A percentile compares a stretch with the other conserved stretches of the same genome.
These are phyloP conservation scores for Notothenia coriiceps DNA, from an alignment of 2,113 vertebrate species.

Conservation along the genomic window DNA sequence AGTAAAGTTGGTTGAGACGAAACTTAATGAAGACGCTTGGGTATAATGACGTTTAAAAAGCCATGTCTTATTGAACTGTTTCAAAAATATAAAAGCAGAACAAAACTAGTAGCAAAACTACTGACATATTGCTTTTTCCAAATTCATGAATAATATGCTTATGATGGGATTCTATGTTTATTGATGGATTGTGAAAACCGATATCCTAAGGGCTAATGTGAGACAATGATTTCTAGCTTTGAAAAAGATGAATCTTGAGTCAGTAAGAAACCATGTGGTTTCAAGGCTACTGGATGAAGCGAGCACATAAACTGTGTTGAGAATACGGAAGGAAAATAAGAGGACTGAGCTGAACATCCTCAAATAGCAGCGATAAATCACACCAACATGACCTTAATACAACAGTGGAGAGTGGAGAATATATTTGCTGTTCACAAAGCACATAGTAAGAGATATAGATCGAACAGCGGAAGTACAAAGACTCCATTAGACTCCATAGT, in stretches of 20 bases:
- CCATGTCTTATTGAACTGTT: not conserved
- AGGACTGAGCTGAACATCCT: conserved; percentile 11
- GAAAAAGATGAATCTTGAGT: conserved; percentile 18
- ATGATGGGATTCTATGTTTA: not conserved
- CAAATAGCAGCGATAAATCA: conserved; percentile 59
- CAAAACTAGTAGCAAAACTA: too few relatives aligned
- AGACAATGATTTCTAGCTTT: conserved; percentile 7
- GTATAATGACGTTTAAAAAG: not conserved
- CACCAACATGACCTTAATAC: conserved; percentile 56
- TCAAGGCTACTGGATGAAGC: conserved; percentile 17
- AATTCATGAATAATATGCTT: not conserved
- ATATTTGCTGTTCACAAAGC: conserved; percentile 28
- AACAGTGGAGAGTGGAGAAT: conserved; percentile 32
- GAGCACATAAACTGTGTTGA: conserved; percentile 22
- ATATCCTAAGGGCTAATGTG: not conserved
- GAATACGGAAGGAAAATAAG: conserved; percentile 23
- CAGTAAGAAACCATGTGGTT: not conserved
- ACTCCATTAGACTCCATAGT: not conserved
- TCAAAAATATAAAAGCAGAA: too few relatives aligned
- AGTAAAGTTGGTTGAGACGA: not conserved
- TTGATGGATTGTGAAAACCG: not conserved
- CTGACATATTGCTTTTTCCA: too few relatives aligned
- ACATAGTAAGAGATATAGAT: conserved; percentile 33
- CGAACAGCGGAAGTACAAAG: not conserved
- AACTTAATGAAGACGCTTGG: not conserved